Conservation (phyloP, 2,113 vertebrate species). For the Naja naja region DNA sequence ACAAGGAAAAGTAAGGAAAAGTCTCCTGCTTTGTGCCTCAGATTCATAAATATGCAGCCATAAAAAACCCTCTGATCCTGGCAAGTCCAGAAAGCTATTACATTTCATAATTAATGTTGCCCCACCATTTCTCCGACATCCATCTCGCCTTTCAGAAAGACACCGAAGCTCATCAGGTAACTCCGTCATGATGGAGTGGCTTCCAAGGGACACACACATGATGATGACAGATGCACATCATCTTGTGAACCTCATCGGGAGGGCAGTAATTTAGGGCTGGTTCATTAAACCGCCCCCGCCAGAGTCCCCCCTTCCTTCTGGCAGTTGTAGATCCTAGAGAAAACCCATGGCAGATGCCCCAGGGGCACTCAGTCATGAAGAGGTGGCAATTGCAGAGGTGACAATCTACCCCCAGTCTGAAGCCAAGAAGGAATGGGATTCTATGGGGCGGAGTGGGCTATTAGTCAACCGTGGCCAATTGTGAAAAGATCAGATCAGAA, state of each 20-base stretch:
- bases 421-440: slow-evolving; percentile 59
- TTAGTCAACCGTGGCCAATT: neutral
- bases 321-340: slow-evolving; percentile 2
- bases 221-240: neutral
- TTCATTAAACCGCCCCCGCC: neutral
- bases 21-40: neutral
- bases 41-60: neutral
- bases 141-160: neutral
- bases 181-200: neutral
- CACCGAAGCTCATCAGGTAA: neutral
- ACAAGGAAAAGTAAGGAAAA: neutral
- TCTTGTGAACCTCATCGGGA: neutral
- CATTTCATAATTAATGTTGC: neutral
- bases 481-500: neutral
- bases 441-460: neutral
- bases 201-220: neutral
- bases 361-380: slow-evolving; percentile 44
- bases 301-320: neutral
- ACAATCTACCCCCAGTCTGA: slow-evolving; percentile 51
- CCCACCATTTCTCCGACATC: neutral
- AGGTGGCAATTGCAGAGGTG: slow-evolving; percentile 36
- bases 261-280: neutral
- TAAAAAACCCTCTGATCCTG: neutral
- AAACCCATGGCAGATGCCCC: slow-evolving; percentile 18
- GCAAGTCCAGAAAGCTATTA: neutral